These are phyloP conservation scores for Conchocele bisecta DNA, from an alignment of 2,888 invertebrate species.

Conservation along the genomic window DNA sequence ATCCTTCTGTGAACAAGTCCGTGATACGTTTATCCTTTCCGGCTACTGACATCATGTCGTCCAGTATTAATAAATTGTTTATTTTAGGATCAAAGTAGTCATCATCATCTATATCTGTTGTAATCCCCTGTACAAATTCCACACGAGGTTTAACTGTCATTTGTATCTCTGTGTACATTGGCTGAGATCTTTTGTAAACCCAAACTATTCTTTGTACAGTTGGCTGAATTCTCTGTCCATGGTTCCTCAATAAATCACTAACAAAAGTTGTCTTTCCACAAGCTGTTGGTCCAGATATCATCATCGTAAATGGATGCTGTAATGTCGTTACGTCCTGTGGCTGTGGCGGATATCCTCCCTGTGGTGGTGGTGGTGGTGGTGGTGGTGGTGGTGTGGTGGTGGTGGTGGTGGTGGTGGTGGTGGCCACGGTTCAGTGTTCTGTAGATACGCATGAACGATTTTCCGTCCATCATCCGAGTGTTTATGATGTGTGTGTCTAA, in stretches of 20 bases:
- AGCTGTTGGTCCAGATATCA: too few relatives aligned
- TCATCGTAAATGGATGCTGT: too few relatives aligned
- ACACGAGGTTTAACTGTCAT: constrained; percentile 16
- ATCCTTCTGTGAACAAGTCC: constrained; percentile 39
- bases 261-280: constrained; percentile 15
- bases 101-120: constrained; percentile 36
- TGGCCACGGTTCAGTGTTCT: too few relatives aligned
- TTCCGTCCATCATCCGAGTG: too few relatives aligned
- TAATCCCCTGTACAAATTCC: constrained; percentile 45
- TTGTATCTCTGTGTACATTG: constrained; percentile 25
- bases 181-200: constrained; percentile 47
- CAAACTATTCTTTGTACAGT: constrained; percentile 45
- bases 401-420: too few relatives aligned
- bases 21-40: constrained; percentile 26
- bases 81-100: constrained; percentile 21
- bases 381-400: too few relatives aligned
- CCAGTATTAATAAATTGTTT: constrained; percentile 32
- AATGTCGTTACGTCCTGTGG: too few relatives aligned
- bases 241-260: too few relatives aligned
- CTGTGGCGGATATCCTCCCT: too few relatives aligned
- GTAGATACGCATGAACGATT: too few relatives aligned
- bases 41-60: constrained; percentile 32
- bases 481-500: too few relatives aligned
- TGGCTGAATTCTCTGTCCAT: constrained; percentile 21
- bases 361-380: too few relatives aligned